Evolutionary conservation across 2,888 invertebrate species (phyloP), one percentile per base, ranked within the genome.

Genomic region (Tetranychus piercei): DNA sequence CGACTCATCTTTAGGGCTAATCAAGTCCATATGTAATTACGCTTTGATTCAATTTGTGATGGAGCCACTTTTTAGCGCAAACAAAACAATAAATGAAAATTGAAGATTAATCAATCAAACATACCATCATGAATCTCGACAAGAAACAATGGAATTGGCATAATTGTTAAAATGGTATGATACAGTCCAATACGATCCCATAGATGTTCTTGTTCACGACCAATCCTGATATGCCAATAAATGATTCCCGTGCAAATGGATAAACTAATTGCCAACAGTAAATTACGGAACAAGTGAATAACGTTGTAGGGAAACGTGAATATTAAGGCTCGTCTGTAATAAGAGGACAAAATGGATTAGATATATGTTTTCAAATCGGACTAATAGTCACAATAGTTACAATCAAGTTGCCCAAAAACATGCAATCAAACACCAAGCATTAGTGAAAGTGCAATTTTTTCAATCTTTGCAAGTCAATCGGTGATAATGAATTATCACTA

Each of bases 301-400:
- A 93, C 83, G 5, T 91, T 90, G 80, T 88, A 89, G 74, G 92
- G 92, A 82, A 92, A 93, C 73, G 90, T 91, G 83, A 90, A 92
- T 76, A 91, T 86, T 79, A 84, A 78, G 34, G 82, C 82, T 73
- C 83, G 83, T 76, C 83, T 84, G 79, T 44, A 55, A 55, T 55
- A 15, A 55, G 55, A 55, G 34, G 34, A 34, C 34, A 34, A 34
- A 34, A 34, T 34, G 34, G 34, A 4, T 34, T 34, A 34, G 34
- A 34, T 34, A 34, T 34, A 34, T 4, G 3, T 5, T 34, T 34
- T 34, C 34, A 34, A 34, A 34, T 34, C 5, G 34, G 34, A 34
- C 34, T 5, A 34, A 34, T 34, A 34, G 34, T 34, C 34, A 34
- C 34, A 34, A 34, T 34, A 34, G 34, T 34, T 34, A 5, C 34